Evolutionary conservation across 2,888 invertebrate genomes (phyloP), one percentile per base, ranked within the genome.

Genomic region (Sarcophaga rosellei): DNA sequence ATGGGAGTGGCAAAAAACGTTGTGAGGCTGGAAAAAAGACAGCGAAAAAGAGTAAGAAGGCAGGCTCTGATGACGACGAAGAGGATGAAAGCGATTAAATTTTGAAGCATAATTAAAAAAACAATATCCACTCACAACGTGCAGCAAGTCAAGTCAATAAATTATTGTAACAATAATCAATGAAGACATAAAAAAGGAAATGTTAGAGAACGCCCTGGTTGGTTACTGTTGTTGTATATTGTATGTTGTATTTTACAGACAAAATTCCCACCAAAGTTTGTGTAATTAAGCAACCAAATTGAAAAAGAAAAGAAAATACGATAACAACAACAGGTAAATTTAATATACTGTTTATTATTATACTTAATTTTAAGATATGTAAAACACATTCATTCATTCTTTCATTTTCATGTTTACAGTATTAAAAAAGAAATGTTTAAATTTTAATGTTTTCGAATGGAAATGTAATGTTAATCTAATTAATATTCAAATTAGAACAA

Each of bases 1-100:
- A 91, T 84, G 89, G 89, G 25, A 94, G 92, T 90, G 94, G 94
- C 89, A 95, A 95, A 91, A 94, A 95, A 90, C 92, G 93, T 65
- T 90, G 92, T n/a, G 93, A 93, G 88, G 89, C 89, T 44, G 89
- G 85, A 81, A 93, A 93, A 89, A 94, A 94, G 88, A 94, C 94
- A 91, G 94, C 94, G 88, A 93, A 93, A 89, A 93, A 93, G 87
- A 92, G 89, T 89, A 95, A 94, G 95, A 95, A 94, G 94, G 95
- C 94, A 86, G 95, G 95, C 88, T 95, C 95, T 35, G 95, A 95
- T 65, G 95, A 95, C 21, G 92, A 92, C n/a, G n/a, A n/a, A n/a
- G n/a, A n/a, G n/a, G n/a, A n/a, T n/a, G n/a, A n/a, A n/a, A n/a
- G n/a, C n/a, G 77, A 77, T 77, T 81, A 81, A 81, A n/a, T 69